Conservation (phyloP, 2,797 vertebrate genomes). For the Rhincodon typus region DNA sequence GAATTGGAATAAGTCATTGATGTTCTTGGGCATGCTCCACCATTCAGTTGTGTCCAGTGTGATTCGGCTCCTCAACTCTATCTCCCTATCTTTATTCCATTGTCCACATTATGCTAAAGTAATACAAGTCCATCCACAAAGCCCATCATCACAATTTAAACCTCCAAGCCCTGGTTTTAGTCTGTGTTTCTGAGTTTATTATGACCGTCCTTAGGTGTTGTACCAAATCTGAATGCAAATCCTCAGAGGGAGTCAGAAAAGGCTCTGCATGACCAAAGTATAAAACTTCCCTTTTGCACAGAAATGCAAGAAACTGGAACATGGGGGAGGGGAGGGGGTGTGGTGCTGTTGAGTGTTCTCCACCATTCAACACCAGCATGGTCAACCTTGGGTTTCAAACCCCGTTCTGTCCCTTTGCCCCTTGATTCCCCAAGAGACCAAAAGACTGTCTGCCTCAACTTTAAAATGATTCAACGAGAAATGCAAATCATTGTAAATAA, state of each 20-base stretch:
- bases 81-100: not conserved
- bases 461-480: too few species aligned
- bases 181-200: not conserved
- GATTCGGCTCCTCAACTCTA: not conserved
- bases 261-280: not conserved
- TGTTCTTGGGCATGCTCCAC: too few species aligned
- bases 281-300: too few species aligned
- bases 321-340: not conserved
- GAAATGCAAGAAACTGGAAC: not conserved
- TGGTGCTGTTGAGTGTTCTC: too few species aligned
- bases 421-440: too few species aligned
- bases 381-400: too few species aligned
- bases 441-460: too few species aligned
- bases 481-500: too few species aligned
- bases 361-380: too few species aligned
- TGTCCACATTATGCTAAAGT: not conserved
- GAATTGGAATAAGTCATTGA: not conserved
- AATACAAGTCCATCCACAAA: not conserved
- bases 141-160: not conserved
- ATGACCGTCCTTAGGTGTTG: not conserved
- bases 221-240: not conserved
- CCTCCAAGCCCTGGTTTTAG: not conserved
- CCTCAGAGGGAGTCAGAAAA: not conserved
- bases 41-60: not conserved
- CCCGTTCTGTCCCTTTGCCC: too few species aligned